Conservation (phyloP, 2,888 invertebrate genomes). For the Apamea epomidion region DNA sequence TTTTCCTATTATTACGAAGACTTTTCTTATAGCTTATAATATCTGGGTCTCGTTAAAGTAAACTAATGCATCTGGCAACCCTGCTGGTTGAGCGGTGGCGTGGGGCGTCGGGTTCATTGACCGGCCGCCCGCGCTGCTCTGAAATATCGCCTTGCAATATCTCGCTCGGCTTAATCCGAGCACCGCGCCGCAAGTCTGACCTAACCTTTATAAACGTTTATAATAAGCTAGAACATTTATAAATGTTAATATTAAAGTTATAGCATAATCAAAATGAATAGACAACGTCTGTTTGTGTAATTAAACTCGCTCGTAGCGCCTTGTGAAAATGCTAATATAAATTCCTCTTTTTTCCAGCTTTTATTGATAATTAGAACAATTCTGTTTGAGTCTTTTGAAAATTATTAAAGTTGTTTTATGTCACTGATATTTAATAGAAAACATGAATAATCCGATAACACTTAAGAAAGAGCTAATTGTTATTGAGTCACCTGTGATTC, state of each 20-base stretch:
- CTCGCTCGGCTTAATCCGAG: slow-evolving; percentile 80
- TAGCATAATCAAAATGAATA: slow-evolving; percentile 63
- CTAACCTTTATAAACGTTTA: slow-evolving; percentile 76
- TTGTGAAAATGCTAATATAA: slow-evolving; percentile 39
- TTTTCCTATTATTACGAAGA: background rate
- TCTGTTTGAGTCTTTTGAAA: slow-evolving; percentile 10
- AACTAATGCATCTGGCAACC: slow-evolving; percentile 74
- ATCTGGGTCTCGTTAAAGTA: slow-evolving; percentile 26
- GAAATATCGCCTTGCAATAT: slow-evolving; percentile 87
- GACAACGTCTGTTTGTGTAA: slow-evolving; percentile 58
- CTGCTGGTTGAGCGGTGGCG: slow-evolving; percentile 73
- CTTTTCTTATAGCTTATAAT: background rate
- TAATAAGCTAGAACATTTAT: slow-evolving; percentile 62
- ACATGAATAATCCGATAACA: slow-evolving; percentile 2
- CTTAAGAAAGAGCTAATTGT: background rate
- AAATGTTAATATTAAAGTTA: slow-evolving; percentile 60
- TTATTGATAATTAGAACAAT: slow-evolving; percentile 27
- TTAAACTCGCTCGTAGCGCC: slow-evolving; percentile 54
- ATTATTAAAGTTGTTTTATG: background rate
- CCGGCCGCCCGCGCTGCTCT: slow-evolving; percentile 85
- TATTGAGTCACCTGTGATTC: slow-evolving; percentile 35
- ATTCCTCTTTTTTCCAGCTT: slow-evolving; percentile 22
- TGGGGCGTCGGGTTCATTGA: slow-evolving; percentile 84
- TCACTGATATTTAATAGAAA: background rate
- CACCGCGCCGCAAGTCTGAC: slow-evolving; percentile 72